Evolutionary conservation across 2,888 invertebrate genomes (phyloP).

Genomic region (Acanthosepion esculentum): DNA sequence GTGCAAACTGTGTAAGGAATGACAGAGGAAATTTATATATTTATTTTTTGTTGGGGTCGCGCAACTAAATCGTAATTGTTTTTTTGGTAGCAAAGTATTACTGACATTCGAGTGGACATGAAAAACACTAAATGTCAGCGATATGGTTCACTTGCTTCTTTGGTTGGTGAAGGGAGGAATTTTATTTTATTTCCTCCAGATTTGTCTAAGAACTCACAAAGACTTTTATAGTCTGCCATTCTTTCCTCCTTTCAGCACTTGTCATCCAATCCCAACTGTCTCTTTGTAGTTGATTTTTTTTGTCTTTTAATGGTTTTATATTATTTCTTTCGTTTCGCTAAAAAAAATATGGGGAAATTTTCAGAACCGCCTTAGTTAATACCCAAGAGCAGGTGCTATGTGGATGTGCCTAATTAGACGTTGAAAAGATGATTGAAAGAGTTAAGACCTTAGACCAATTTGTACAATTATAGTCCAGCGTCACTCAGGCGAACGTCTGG

Average conservation of each 20-base stretch:
- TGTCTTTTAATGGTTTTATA: background rate
- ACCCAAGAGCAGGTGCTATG: background rate
- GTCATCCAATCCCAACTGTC: background rate
- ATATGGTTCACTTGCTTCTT: background rate
- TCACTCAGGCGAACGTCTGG: no score
- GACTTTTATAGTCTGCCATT: background rate
- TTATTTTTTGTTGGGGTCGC: no score
- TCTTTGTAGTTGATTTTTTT: background rate
- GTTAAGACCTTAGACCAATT: background rate
- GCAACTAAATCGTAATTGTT: no score
- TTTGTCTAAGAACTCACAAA: background rate
- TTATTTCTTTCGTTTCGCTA: background rate
- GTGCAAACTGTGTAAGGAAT: no score
- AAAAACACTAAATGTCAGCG: background rate
- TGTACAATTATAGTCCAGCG: background rate
- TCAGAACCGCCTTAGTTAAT: background rate
- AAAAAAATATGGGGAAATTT: background rate
- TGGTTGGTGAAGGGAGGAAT: background rate
- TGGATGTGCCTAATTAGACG: background rate
- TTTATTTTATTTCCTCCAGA: constrained; percentile 11
- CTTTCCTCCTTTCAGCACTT: background rate
- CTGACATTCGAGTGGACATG: background rate
- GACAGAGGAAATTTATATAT: no score
- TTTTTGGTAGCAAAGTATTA: background rate
- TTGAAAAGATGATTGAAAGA: background rate